A percentile compares a stretch with the other conserved stretches of the same genome.
Evolutionary conservation across 2,797 vertebrate species (phyloP).

Genomic region (Luscinia megarhynchos): DNA sequence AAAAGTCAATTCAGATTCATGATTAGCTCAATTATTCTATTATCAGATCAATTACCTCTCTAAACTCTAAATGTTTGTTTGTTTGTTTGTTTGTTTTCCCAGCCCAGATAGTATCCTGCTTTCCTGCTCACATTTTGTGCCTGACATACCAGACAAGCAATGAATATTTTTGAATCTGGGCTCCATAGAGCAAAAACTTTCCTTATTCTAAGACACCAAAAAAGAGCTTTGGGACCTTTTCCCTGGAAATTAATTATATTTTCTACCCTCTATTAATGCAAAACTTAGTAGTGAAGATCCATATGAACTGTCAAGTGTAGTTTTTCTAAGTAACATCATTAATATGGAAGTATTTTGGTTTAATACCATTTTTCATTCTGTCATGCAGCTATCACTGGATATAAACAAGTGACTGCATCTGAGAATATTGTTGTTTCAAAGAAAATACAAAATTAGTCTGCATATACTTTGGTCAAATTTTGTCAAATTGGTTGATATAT

Average conservation of each 20-base stretch:
- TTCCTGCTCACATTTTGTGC: neutral
- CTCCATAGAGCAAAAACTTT: neutral
- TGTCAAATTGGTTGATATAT: conserved; percentile 2
- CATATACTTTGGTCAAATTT: neutral
- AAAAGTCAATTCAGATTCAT: neutral
- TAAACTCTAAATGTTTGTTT: neutral
- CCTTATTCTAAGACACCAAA: neutral
- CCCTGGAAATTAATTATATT: neutral
- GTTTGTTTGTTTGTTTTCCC: neutral
- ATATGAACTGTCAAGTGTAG: neutral
- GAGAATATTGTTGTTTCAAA: neutral
- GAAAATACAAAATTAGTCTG: neutral
- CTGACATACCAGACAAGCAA: neutral
- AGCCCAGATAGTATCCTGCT: neutral
- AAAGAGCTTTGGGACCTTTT: neutral
- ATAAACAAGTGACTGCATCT: neutral
- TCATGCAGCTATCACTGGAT: neutral
- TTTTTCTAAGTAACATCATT: neutral
- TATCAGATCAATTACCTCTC: neutral
- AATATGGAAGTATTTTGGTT: neutral
- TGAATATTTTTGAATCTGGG: neutral
- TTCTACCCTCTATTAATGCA: neutral
- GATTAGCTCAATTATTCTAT: neutral
- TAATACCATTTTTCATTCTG: neutral
- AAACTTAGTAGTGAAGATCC: neutral